Conservation (phyloP, 2,888 invertebrate genomes). For the Hypomecis atomaria region DNA sequence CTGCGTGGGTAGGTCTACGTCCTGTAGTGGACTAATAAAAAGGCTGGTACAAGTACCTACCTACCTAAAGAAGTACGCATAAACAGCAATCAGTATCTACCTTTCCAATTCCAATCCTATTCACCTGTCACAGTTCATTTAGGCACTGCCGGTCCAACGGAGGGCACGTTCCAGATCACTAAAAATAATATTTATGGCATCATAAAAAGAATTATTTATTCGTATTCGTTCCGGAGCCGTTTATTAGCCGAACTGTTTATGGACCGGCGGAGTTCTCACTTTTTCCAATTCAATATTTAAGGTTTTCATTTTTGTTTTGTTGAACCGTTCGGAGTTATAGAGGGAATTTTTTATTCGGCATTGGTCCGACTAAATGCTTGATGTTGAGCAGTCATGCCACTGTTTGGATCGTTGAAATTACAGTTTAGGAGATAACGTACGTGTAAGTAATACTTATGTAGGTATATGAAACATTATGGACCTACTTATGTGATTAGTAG, state of each 20-base stretch:
- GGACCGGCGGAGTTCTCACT: constrained; percentile 16
- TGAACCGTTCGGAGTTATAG: neutral
- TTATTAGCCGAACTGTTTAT: constrained; percentile 22
- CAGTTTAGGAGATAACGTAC: no score
- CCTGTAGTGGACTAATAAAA: no score
- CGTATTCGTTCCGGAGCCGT: constrained; percentile 16
- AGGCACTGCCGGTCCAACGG: constrained; percentile 12
- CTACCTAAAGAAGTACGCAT: neutral
- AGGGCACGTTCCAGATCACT: constrained; percentile 27
- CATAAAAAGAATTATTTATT: constrained; percentile 35
- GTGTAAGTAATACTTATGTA: no score
- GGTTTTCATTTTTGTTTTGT: constrained; percentile 10
- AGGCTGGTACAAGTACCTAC: no score
- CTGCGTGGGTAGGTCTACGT: no score
- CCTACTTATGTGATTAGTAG: no score
- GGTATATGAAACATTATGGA: no score
- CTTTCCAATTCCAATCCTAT: constrained; percentile 3
- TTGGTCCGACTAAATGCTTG: no score
- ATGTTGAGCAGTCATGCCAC: no score
- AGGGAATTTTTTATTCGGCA: neutral
- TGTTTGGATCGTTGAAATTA: no score
- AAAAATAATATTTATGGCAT: constrained; percentile 32
- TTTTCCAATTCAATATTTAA: constrained; percentile 24
- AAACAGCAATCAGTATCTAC: neutral
- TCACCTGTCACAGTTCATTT: constrained; percentile 19